Evolutionary conservation across 2,888 invertebrate species (phyloP).

Genomic region (Brachypalpus laphriformis): DNA sequence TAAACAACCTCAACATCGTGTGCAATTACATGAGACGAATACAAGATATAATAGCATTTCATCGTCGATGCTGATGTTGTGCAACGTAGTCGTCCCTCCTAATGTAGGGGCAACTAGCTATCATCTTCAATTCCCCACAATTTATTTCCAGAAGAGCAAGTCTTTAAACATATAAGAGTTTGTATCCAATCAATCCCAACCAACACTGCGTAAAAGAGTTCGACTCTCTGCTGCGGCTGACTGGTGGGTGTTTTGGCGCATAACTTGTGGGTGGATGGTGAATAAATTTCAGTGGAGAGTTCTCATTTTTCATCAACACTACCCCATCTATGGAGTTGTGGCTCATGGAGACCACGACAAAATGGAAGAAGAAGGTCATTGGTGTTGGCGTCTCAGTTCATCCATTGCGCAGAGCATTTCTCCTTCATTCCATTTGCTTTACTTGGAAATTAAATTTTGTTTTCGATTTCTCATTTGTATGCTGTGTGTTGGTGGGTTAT

Average conservation of each 20-base stretch:
- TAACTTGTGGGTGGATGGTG: constrained; percentile 55
- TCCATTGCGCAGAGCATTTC: constrained; percentile 42
- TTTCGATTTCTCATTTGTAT: constrained; percentile 36
- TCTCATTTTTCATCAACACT: constrained; percentile 34
- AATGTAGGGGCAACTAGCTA: constrained; percentile 13
- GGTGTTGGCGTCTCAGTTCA: constrained; percentile 35
- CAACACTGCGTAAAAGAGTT: not conserved
- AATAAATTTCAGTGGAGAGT: constrained; percentile 35
- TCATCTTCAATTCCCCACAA: constrained; percentile 7
- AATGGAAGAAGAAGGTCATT: constrained; percentile 56
- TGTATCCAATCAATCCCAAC: not conserved
- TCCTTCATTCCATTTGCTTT: constrained; percentile 17
- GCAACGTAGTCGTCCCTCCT: constrained; percentile 9
- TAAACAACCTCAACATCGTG: constrained; percentile 29
- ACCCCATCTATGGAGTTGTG: constrained; percentile 1
- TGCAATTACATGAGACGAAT: constrained; percentile 43
- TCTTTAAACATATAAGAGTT: not conserved
- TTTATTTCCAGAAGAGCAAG: constrained; percentile 12
- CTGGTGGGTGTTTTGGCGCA: constrained; percentile 45
- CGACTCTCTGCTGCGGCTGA: not conserved
- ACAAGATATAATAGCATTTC: constrained; percentile 21
- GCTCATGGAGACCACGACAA: not conserved
- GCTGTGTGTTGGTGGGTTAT: constrained; percentile 12
- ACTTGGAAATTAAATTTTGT: constrained; percentile 24
- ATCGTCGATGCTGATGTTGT: constrained; percentile 34